Evolutionary conservation across 1,140 invertebrate species (phyloP), one percentile per base, ranked within the genome.

Genomic region (Drosophila yakuba): DNA sequence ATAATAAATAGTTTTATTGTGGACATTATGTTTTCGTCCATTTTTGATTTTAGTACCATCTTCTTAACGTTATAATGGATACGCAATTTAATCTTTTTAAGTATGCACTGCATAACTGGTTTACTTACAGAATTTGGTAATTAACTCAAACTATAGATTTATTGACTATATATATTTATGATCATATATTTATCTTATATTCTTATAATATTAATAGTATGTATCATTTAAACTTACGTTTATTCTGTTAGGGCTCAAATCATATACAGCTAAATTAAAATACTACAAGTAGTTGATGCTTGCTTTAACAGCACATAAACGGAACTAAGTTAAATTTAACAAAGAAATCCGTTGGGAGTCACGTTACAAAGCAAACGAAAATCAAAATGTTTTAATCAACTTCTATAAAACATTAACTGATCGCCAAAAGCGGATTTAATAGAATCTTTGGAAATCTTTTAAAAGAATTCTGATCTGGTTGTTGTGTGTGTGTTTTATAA

Each of bases 1-100:
- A 78, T 88, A 74, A 88, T 88, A 84, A 73, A 84, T 84, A 82
- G 63, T 76, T 85, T 80, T 86, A 78, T 82, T 85, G 32, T 43
- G 54, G 59, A 62, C 58, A 62, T 43, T 61, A 11, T 11, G 64
- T 57, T 69, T 80, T 71, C 78, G 48, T 48, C 80, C 60, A 59
- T 59, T 55, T 62, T 81, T 56, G 28, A 55, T 45, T 51, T 69
- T 36, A 69, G 39, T 68, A 68, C 62, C 62, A 28, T 35, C 36
- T 43, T n/a, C 20, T 11, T 64, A 64, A 54, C 39, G 35, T 23
- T 48, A n/a, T 51, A 75, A 57, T 64, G 59, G 15, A 54, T 61
- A 59, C 50, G 64, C 67, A 44, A 47, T 45, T 64, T 72, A 72
- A 72, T 52, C 71, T 74, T 78, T 67, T 59, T 14, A 67, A 67